phyloP scores from a whole-genome alignment of 2,113 vertebrate species.

The Triplophysa dalaica region DNA sequence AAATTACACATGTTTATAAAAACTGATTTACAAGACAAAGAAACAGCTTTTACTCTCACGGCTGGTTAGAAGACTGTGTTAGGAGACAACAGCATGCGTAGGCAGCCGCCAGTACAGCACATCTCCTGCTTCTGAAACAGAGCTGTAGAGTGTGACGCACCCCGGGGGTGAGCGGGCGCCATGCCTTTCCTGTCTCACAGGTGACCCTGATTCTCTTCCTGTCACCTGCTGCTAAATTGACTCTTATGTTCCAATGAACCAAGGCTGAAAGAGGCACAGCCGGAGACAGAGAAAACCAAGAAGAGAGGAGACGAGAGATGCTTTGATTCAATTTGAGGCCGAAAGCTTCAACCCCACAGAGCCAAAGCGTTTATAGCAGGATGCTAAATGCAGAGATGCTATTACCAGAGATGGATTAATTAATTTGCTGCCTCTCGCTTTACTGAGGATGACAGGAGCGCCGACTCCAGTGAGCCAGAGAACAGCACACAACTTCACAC shows the following conservation, averaged over 20 bases:
- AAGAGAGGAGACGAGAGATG: slow-evolving; percentile 63
- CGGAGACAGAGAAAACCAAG: neutral
- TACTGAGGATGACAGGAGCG: slow-evolving; percentile 48
- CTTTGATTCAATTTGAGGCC: slow-evolving; percentile 51
- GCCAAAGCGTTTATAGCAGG: slow-evolving; percentile 35
- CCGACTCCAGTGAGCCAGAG: slow-evolving; percentile 26
- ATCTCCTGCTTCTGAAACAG: neutral
- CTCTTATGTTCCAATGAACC: slow-evolving; percentile 52
- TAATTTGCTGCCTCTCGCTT: slow-evolving; percentile 56
- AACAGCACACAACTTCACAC: slow-evolving; percentile 39
- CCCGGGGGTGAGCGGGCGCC: slow-evolving; percentile 24
- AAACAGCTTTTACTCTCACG: neutral
- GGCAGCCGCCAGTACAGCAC: neutral
- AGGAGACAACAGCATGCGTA: neutral
- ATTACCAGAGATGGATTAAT: slow-evolving; percentile 57
- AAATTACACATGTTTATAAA: neutral
- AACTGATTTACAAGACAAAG: neutral
- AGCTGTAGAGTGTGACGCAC: slow-evolving; percentile 1
- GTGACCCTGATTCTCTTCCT: slow-evolving; percentile 47
- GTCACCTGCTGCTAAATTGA: slow-evolving; percentile 56
- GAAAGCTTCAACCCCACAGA: slow-evolving; percentile 6
- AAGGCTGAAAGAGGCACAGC: slow-evolving; percentile 58
- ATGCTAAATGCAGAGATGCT: slow-evolving; percentile 45
- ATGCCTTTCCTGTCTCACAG: slow-evolving; percentile 54
- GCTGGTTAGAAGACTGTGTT: neutral